Evolutionary conservation across 2,888 invertebrate species (phyloP).

Genomic region (Eueremaeus valkanovi): DNA sequence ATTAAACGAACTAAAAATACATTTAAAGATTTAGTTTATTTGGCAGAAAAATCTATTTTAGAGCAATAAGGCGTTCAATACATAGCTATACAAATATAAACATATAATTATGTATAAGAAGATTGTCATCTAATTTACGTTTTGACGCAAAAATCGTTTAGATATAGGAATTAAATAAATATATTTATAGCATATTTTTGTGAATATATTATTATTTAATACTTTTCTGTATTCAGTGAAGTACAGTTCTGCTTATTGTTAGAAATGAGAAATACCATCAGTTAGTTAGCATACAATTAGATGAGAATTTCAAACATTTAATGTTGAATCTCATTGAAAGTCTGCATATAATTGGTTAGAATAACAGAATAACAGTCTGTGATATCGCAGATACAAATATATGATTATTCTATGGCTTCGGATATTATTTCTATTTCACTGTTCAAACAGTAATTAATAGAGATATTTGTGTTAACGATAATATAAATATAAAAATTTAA

Average conservation of each 20-base stretch:
- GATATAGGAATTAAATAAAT: not conserved
- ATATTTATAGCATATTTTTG: no score
- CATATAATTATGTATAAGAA: not conserved
- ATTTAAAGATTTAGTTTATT: no score
- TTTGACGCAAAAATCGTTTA: not conserved
- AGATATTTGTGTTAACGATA: not conserved
- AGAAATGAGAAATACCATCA: no score
- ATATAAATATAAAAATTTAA: not conserved
- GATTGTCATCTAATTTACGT: not conserved
- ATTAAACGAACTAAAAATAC: not conserved
- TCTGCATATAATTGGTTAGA: no score
- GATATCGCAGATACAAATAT: slow-evolving; percentile 3
- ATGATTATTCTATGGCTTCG: not conserved
- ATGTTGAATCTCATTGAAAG: not conserved
- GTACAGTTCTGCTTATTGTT: no score
- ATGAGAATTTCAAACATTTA: not conserved
- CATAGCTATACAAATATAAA: not conserved
- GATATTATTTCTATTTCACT: not conserved
- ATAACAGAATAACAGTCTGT: not conserved
- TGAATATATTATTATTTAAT: no score
- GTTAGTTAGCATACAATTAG: no score
- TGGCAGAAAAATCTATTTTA: not conserved
- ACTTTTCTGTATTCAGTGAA: no score
- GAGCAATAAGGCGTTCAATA: not conserved
- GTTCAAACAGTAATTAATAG: not conserved